Conservation (phyloP, 2,888 invertebrate genomes). For the Drosophila buzzatii region DNA sequence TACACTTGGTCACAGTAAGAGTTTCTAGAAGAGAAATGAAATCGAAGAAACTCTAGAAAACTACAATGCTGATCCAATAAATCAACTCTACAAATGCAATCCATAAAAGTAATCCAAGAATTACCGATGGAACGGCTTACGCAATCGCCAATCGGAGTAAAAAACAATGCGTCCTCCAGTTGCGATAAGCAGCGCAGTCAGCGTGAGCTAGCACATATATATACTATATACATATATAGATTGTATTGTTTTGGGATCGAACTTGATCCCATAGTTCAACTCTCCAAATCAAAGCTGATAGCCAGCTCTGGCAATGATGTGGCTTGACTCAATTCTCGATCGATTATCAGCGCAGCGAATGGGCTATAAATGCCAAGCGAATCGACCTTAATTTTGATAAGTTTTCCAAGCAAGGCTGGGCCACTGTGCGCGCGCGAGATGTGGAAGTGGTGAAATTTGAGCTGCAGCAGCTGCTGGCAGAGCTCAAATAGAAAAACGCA, state of each 20-base stretch:
- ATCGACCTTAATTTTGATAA: not conserved
- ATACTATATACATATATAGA: not conserved
- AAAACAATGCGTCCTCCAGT: not conserved
- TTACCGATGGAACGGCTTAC: not conserved
- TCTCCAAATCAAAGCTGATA: conserved; percentile 24
- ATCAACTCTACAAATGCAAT: not conserved
- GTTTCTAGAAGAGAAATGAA: not conserved
- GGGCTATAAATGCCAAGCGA: conserved; percentile 2
- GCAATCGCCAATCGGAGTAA: conserved; percentile 3
- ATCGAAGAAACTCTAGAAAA: too few species aligned
- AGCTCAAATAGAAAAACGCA: conserved; percentile 48
- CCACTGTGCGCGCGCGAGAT: conserved; percentile 41
- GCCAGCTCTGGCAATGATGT: conserved; percentile 1
- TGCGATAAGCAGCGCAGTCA: conserved; percentile 20
- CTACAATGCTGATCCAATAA: not conserved
- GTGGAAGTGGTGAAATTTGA: conserved; percentile 45
- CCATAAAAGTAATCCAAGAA: conserved; percentile 2
- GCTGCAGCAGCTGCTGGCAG: conserved; percentile 53
- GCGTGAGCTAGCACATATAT: not conserved
- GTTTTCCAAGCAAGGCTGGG: not conserved
- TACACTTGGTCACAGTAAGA: conserved; percentile 3
- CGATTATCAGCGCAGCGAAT: conserved; percentile 16
- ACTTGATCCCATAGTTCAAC: conserved; percentile 13
- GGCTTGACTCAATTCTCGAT: not conserved
- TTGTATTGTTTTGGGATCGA: conserved; percentile 13